Evolutionary conservation across 2,888 invertebrate genomes (phyloP).

Genomic region (Synanthedon tipuliformis): DNA sequence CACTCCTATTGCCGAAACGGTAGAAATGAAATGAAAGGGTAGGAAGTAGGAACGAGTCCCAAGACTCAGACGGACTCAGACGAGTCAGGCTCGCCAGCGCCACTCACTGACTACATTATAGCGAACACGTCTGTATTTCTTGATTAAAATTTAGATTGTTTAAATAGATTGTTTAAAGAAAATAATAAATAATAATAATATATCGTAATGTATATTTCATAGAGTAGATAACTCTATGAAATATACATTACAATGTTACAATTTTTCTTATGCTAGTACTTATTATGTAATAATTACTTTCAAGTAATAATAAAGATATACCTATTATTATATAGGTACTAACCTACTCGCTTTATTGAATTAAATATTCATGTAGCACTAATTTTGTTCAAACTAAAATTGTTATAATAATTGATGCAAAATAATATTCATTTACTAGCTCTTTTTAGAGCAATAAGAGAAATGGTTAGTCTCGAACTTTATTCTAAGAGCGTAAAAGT

Average conservation of each 20-base stretch:
- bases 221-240: conserved; percentile 25
- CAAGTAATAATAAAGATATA: neutral
- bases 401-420: neutral
- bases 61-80: conserved; percentile 30
- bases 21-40: conserved; percentile 21
- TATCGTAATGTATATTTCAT: conserved; percentile 21
- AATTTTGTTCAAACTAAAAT: neutral
- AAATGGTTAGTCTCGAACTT: neutral
- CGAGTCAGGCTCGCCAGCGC: conserved; percentile 22
- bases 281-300: too few species aligned
- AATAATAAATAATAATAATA: conserved; percentile 4
- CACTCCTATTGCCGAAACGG: conserved; percentile 43
- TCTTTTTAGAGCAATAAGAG: neutral
- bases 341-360: neutral
- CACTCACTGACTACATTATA: conserved; percentile 44
- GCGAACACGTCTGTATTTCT: conserved; percentile 52
- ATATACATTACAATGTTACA: too few species aligned
- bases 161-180: too few species aligned
- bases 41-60: conserved; percentile 18
- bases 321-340: neutral
- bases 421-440: too few species aligned
- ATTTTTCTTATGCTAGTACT: conserved; percentile 5
- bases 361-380: neutral
- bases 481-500: neutral
- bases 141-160: too few species aligned